Conservation (phyloP, 53 echinoderm and acorn worm genomes). For the Paelopatides confundens region DNA sequence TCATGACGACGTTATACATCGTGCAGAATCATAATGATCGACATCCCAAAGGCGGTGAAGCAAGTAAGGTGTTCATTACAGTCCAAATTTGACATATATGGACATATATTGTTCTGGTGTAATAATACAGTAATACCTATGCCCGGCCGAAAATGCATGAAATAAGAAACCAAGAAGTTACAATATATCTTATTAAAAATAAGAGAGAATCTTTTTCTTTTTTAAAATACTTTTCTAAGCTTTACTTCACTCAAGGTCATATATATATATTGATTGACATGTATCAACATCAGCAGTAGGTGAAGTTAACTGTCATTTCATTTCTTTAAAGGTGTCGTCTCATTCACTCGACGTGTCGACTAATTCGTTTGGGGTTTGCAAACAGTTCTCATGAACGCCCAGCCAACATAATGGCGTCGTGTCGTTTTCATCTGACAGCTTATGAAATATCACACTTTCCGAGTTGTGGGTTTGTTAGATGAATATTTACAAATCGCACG, state of each 20-base stretch:
- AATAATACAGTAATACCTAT: no score
- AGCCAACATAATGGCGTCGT: conserved; percentile 12
- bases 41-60: no score
- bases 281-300: neutral
- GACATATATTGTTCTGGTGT: no score
- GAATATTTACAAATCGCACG: conserved; percentile 37
- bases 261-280: conserved; percentile 13
- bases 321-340: conserved; percentile 5
- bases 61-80: no score
- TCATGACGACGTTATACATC: no score
- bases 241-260: neutral
- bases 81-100: no score
- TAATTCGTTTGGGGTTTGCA: conserved; percentile 30
- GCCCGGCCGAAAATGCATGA: no score
- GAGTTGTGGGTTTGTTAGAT: neutral
- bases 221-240: no score
- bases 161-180: no score
- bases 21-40: no score
- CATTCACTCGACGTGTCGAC: conserved; percentile 3
- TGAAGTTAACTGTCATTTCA: neutral
- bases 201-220: no score
- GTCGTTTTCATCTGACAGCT: conserved; percentile 17
- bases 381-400: conserved; percentile 42
- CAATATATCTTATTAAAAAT: no score
- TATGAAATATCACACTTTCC: neutral